Evolutionary conservation across 2,113 vertebrate genomes (phyloP), one percentile per base, ranked within the genome.

Genomic region (Carettochelys insculpta): DNA sequence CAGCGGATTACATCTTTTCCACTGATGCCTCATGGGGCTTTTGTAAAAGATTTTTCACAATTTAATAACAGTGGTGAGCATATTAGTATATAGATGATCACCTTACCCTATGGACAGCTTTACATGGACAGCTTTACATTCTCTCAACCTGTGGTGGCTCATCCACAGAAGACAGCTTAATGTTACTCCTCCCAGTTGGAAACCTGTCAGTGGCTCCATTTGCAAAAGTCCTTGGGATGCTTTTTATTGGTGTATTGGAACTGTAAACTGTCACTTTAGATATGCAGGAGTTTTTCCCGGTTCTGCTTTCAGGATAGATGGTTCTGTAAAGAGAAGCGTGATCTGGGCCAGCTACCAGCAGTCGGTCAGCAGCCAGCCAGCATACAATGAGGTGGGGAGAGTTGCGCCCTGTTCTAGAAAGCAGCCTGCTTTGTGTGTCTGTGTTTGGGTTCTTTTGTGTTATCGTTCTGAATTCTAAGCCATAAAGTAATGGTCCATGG

Each of bases 171-270:
- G 14, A 61, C 31, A 3, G 27, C 10, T 0, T 0, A 25, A 50
- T 50, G 1, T 8, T 83, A 11, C 43, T 92, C 77, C 91, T 78
- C n/a, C 34, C 54, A 50, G 16, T 79, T 3, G 48, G 73, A 83
- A 94, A 6, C 47, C n/a, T n/a, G n/a, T 50, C 11, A 50, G 48
- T 50, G 8, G 6, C 90, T 95, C 94, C 34, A 29, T 87, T 94
- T 91, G 83, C 86, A 80, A 86, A 73, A 43, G 8, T 80, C 83
- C 6, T 41, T 50, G 34, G 52, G 77, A 11, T 82, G 85, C 77
- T 90, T 81, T 34, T n/a, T 52, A 31, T 6, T 65, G 17, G 34
- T n/a, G 31, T 65, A 65, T 9, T n/a, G 34, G 20, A 65, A 65
- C 58, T n/a, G 31, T 61, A 34, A 61, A 61, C 56, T 61, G 31